Evolutionary conservation across 2,797 vertebrate species (phyloP).

Genomic region (Champsocephalus gunnari): DNA sequence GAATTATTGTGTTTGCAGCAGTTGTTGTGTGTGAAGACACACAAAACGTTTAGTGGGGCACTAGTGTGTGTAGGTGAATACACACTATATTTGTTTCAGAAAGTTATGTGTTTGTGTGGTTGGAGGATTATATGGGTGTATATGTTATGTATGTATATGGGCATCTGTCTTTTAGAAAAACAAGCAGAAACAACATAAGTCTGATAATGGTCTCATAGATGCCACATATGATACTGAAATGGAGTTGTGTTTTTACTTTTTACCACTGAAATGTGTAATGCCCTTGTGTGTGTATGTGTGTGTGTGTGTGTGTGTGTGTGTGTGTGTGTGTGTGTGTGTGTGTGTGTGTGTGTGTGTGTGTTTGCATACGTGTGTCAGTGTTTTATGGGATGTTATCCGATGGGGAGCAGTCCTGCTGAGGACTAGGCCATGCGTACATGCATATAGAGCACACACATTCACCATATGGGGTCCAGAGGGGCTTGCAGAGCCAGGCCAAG

Average conservation of each 20-base stretch:
- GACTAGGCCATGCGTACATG: conserved; percentile 71
- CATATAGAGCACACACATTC: conserved; percentile 67
- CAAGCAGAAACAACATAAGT: not conserved
- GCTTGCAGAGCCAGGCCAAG: conserved; percentile 58
- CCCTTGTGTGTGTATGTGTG: not conserved
- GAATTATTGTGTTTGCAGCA: conserved; percentile 41
- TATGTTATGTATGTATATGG: not conserved
- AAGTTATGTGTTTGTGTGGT: not conserved
- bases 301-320: not conserved
- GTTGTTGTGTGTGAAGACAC: conserved; percentile 34
- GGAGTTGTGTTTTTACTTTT: conserved; percentile 1
- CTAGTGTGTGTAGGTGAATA: not conserved
- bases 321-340: conserved; percentile 5
- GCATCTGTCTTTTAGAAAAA: not conserved
- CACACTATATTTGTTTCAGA: not conserved
- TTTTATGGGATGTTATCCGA: conserved; percentile 72
- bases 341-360: not conserved
- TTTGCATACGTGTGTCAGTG: conserved; percentile 57
- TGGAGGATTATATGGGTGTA: not conserved
- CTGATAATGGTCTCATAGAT: conserved; percentile 1
- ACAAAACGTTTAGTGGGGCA: conserved; percentile 24
- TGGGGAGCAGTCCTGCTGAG: conserved; percentile 63
- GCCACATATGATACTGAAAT: conserved; percentile 6
- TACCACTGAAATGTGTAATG: conserved; percentile 1
- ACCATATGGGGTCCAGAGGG: conserved; percentile 73